phyloP scores from a whole-genome alignment of 2,888 invertebrate species.

The Stenurella melanura region DNA sequence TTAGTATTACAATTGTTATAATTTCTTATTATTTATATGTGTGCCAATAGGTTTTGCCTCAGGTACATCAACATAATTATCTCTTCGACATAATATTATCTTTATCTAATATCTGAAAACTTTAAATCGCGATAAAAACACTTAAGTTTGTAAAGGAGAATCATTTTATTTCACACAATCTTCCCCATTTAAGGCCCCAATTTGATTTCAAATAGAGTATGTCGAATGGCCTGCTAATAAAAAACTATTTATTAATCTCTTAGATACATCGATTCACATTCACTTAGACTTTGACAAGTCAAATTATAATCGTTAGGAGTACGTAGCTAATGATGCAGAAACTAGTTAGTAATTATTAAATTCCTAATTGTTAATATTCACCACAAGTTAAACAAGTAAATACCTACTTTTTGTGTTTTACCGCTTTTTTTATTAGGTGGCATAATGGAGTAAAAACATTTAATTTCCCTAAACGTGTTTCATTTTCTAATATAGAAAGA shows the following conservation, averaged over 20 bases:
- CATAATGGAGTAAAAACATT: background rate
- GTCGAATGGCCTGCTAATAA: conserved; percentile 4
- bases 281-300: conserved; percentile 11
- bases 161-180: background rate
- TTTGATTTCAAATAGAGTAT: background rate
- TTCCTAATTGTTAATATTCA: background rate
- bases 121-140: background rate
- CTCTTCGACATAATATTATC: too few species aligned
- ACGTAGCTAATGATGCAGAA: conserved; percentile 16
- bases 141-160: background rate
- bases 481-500: too few species aligned
- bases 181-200: conserved; percentile 11
- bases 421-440: background rate
- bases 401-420: background rate
- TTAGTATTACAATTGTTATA: too few species aligned
- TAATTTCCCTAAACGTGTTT: too few species aligned
- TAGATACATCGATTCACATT: conserved; percentile 8
- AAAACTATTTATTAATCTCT: conserved; percentile 6
- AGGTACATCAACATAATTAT: too few species aligned
- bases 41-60: too few species aligned
- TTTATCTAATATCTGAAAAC: too few species aligned
- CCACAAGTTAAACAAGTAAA: background rate
- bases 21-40: too few species aligned
- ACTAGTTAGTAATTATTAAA: background rate
- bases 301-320: background rate